Evolutionary conservation across 2,113 vertebrate species (phyloP), one percentile per base, ranked within the genome.

Genomic region (Sialia sialis): DNA sequence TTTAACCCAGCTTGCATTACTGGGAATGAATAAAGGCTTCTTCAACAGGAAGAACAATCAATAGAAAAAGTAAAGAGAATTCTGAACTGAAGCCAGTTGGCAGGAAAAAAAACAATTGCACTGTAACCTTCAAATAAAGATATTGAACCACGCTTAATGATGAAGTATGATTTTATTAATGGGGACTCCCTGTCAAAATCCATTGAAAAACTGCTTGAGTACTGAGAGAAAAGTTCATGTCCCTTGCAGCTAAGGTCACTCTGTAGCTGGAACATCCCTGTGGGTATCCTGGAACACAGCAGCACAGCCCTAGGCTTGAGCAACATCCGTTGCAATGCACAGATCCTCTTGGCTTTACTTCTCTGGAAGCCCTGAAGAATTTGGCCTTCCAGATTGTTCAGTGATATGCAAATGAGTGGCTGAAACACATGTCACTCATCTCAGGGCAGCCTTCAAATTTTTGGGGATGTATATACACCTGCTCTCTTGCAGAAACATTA

Each of bases 131-230:
- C 54, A 76, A 82, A 79, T 76, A 52, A 76, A 49, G 16, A 49
- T 79, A 73, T 16, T 79, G 67, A 68, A 44, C 25, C 27, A 68
- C 10, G 10, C 29, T 73, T 90, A 87, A 63, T 58, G 38, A 7
- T 56, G 32, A 87, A 93, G 60, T 84, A 64, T 26, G 25, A 79
- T 89, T 91, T 87, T 85, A 79, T 76, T 96, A 95, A 91, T 82
- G 85, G 18, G 29, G 39, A 34, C 38, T 93, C 12, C 6, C 18
- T 87, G 75, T 90, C 93, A 96, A 93, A 94, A 87, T 32, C 22
- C 22, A 54, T 34, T 85, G 74, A 85, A 87, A 94, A 75, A 32
- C 30, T 76, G 25, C 17, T n/a, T 10, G 44, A 60, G 3, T 43
- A 38, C 49, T 66, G 41, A 87, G 49, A 52, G n/a, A 82, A 81